Evolutionary conservation across 64 coral and sea anemone species (phyloP).

Genomic region (Montipora foliosa): DNA sequence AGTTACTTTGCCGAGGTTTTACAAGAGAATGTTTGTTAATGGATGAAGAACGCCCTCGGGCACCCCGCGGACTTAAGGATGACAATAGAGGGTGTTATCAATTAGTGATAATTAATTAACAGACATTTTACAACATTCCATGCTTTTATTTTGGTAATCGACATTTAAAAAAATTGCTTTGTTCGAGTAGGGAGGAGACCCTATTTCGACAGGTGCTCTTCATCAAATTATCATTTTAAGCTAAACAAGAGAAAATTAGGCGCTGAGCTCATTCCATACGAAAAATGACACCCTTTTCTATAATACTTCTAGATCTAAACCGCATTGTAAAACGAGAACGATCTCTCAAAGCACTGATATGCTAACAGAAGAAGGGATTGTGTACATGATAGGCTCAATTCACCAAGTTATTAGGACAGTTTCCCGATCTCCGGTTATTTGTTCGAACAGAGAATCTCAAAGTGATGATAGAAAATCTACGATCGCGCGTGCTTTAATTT

Average conservation of each 20-base stretch:
- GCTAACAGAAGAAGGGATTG: slow-evolving; percentile 52
- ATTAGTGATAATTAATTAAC: slow-evolving; percentile 99
- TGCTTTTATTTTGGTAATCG: slow-evolving; percentile 83
- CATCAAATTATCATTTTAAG: slow-evolving; percentile 66
- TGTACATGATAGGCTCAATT: slow-evolving; percentile 78
- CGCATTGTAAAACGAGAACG: slow-evolving; percentile 25
- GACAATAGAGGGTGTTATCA: slow-evolving; percentile 96
- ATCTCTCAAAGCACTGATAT: background rate
- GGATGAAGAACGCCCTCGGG: slow-evolving; percentile 57
- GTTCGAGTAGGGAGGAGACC: slow-evolving; percentile 65
- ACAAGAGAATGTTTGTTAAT: slow-evolving; percentile 62
- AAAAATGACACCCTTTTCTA: background rate
- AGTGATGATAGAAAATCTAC: slow-evolving; percentile 73
- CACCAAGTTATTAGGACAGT: slow-evolving; percentile 38
- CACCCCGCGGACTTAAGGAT: slow-evolving; percentile 71
- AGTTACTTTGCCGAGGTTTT: slow-evolving; percentile 39
- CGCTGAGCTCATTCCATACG: background rate
- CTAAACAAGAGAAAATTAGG: slow-evolving; percentile 10
- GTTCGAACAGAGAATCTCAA: slow-evolving; percentile 34
- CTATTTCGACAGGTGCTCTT: slow-evolving; percentile 70
- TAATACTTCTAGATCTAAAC: slow-evolving; percentile 9
- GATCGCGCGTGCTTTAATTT: background rate
- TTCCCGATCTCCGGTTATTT: slow-evolving; percentile 54
- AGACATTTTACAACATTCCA: slow-evolving; percentile 99
- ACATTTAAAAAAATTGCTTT: slow-evolving; percentile 90